Conservation (phyloP, 2,113 vertebrate species). For the Trochalopteron elliotii region DNA sequence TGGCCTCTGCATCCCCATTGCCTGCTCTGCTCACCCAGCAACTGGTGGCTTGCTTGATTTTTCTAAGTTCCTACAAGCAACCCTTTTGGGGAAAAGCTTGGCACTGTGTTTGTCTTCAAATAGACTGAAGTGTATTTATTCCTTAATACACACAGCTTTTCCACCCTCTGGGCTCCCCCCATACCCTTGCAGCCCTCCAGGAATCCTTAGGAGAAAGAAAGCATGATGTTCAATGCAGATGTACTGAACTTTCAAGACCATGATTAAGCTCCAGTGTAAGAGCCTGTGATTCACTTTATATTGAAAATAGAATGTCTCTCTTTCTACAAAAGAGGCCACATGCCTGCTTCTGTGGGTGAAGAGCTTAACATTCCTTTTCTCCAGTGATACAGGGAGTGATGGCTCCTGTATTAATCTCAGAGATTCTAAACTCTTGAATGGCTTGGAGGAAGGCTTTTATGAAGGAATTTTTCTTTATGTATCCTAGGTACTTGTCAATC, state of each 20-base stretch:
- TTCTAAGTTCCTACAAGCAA: not conserved
- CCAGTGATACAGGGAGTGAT: not conserved
- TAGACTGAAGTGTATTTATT: not conserved
- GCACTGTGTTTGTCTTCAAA: not conserved
- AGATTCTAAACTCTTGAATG: not conserved
- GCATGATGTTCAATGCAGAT: not conserved
- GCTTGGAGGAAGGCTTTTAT: not conserved
- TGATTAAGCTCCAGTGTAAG: not conserved
- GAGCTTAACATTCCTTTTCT: not conserved
- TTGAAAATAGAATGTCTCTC: not conserved
- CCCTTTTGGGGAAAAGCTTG: not conserved
- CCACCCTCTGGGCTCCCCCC: not conserved
- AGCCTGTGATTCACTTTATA: not conserved
- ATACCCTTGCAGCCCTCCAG: not conserved
- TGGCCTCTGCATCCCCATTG: accelerated
- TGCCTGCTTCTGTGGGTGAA: not conserved
- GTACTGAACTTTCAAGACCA: not conserved
- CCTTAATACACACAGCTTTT: not conserved
- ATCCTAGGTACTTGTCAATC: not conserved
- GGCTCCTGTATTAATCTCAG: not conserved
- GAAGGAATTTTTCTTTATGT: not conserved
- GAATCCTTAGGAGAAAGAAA: not conserved
- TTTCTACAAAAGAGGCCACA: not conserved
- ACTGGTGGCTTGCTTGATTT: not conserved
- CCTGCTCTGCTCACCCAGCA: not conserved